Conservation (phyloP, 2,888 invertebrate species). For the Andrena camellia region DNA sequence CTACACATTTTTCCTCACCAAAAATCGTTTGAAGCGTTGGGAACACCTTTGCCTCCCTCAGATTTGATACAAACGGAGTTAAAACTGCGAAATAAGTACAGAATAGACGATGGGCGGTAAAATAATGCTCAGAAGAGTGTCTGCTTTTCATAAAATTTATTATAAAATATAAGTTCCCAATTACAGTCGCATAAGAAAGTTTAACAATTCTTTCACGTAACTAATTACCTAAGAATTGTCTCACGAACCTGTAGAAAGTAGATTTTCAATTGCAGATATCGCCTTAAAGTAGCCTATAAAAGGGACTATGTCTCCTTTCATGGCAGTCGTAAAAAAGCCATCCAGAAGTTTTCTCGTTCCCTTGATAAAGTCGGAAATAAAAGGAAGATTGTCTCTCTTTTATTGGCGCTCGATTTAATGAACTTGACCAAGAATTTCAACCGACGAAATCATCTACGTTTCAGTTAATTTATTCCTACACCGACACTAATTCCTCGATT, state of each 20-base stretch:
- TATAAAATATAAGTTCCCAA: too few relatives aligned
- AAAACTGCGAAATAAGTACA: not conserved
- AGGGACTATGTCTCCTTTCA: not conserved
- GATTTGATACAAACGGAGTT: not conserved
- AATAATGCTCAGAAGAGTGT: not conserved
- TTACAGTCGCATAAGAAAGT: not conserved
- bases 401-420: not conserved
- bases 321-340: conserved; percentile 1
- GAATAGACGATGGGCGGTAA: too few relatives aligned
- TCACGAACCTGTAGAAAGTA: not conserved
- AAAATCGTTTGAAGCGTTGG: conserved; percentile 5
- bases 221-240: not conserved
- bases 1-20: not conserved
- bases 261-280: not conserved
- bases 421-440: not conserved
- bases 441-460: not conserved
- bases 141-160: not conserved
- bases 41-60: not conserved
- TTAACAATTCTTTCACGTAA: not conserved
- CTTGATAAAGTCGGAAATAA: not conserved
- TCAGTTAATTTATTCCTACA: not conserved
- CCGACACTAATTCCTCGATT: not conserved
- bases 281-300: not conserved
- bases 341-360: not conserved
- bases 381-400: not conserved